Evolutionary conservation across 2,888 invertebrate species (phyloP).

Genomic region (Lasioglossum morio): DNA sequence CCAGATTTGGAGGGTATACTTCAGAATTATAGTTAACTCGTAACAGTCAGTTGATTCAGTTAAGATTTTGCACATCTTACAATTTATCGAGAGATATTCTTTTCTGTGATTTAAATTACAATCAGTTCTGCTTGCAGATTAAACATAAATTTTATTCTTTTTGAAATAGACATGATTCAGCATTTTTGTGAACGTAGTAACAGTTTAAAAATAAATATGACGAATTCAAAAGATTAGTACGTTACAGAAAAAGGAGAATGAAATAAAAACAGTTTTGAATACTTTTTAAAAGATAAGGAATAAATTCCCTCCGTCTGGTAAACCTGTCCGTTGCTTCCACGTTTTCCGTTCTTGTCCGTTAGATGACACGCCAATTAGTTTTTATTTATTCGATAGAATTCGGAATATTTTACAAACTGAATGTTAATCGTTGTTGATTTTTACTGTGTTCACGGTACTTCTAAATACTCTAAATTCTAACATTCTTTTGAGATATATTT

Average conservation of each 20-base stretch:
- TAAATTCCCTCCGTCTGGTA: conserved; percentile 54
- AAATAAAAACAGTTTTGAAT: background rate
- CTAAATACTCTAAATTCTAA: background rate
- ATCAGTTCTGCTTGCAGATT: background rate
- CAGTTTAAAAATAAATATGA: background rate
- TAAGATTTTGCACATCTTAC: conserved; percentile 11
- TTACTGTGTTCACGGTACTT: background rate
- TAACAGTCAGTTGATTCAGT: background rate
- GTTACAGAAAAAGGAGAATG: background rate
- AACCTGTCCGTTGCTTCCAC: conserved; percentile 54
- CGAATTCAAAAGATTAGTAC: background rate
- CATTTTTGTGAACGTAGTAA: background rate
- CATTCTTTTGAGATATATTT: background rate
- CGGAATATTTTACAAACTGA: background rate
- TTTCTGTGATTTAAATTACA: background rate
- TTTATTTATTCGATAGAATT: background rate
- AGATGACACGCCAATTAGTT: conserved; percentile 54
- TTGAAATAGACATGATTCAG: background rate
- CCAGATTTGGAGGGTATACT: conserved; percentile 55
- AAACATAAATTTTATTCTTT: background rate
- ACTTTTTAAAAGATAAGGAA: background rate
- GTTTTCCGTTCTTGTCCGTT: conserved; percentile 53
- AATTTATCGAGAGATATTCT: conserved; percentile 4
- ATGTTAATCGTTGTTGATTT: conserved; percentile 19
- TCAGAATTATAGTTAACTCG: conserved; percentile 8